Evolutionary conservation across 2,797 vertebrate species (phyloP).

Genomic region (Stomatorhinus walkeri): DNA sequence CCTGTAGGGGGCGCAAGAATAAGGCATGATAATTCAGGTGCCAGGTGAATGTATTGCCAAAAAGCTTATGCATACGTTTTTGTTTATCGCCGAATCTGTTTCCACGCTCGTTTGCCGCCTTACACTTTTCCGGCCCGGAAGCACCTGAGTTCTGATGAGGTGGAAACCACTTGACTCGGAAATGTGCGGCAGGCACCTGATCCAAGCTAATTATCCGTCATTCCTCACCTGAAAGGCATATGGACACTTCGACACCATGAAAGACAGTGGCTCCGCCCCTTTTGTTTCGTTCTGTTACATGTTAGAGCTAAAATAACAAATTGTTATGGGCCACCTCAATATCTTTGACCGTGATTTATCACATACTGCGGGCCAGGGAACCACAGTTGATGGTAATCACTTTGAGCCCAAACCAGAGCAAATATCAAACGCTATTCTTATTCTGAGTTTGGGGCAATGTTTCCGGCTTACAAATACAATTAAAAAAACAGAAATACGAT

Average conservation of each 20-base stretch:
- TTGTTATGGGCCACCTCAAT: not conserved
- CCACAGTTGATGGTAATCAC: not conserved
- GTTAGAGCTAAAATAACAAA: not conserved
- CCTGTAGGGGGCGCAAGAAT: not conserved
- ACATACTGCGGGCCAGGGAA: not conserved
- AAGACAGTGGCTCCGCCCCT: not conserved
- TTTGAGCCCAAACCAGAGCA: not conserved
- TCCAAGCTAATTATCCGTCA: not conserved
- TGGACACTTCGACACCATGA: not conserved
- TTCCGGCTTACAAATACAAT: slow-evolving; percentile 5
- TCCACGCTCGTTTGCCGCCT: not conserved
- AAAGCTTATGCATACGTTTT: not conserved
- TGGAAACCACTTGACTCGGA: not conserved
- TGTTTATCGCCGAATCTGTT: not conserved
- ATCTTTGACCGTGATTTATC: not conserved
- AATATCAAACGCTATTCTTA: not conserved
- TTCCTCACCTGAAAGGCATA: not conserved
- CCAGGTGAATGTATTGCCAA: not conserved
- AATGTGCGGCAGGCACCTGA: not conserved
- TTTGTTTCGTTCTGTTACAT: not conserved
- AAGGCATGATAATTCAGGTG: not conserved
- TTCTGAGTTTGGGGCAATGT: not conserved
- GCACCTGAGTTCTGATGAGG: not conserved
- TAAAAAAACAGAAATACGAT: not conserved
- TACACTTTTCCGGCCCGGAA: not conserved